phyloP scores from a whole-genome alignment of 2,888 invertebrate genomes.

The Catotricha subobsoleta region DNA sequence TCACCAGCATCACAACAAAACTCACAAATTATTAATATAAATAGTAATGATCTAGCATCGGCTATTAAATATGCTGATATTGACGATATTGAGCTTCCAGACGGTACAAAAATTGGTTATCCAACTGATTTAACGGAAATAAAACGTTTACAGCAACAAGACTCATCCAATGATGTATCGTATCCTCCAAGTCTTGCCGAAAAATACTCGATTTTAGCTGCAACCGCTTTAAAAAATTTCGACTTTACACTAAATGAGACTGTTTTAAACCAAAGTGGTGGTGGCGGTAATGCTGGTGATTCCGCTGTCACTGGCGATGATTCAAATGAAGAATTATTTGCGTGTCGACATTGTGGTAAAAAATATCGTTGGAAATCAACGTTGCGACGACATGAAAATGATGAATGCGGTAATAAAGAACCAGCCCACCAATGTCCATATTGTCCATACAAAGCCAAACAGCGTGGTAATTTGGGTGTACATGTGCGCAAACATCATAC shows the following conservation, averaged over 20 bases:
- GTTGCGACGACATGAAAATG: conserved; percentile 60
- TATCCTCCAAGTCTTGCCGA: conserved; percentile 12
- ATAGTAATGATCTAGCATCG: conserved; percentile 22
- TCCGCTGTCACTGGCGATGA: neutral
- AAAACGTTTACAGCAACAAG: conserved; percentile 4
- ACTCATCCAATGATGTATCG: neutral
- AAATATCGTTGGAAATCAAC: conserved; percentile 74
- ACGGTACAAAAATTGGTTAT: conserved; percentile 28
- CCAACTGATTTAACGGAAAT: conserved; percentile 4
- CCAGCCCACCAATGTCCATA: conserved; percentile 62
- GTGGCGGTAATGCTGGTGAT: neutral
- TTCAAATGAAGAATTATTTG: conserved; percentile 8
- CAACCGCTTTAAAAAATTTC: conserved; percentile 19
- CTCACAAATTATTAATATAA: conserved; percentile 13
- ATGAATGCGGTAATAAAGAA: conserved; percentile 65
- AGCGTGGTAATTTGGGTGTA: conserved; percentile 61
- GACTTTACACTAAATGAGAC: conserved; percentile 17
- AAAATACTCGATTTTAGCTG: conserved; percentile 8
- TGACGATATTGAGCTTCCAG: conserved; percentile 30
- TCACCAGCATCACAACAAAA: conserved; percentile 2
- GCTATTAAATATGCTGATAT: conserved; percentile 29
- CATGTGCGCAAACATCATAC: conserved; percentile 59
- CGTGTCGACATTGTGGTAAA: conserved; percentile 27
- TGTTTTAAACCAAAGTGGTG: neutral
- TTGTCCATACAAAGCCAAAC: conserved; percentile 58